phyloP scores from a whole-genome alignment of 2,797 vertebrate genomes.

The Sylvia borin region DNA sequence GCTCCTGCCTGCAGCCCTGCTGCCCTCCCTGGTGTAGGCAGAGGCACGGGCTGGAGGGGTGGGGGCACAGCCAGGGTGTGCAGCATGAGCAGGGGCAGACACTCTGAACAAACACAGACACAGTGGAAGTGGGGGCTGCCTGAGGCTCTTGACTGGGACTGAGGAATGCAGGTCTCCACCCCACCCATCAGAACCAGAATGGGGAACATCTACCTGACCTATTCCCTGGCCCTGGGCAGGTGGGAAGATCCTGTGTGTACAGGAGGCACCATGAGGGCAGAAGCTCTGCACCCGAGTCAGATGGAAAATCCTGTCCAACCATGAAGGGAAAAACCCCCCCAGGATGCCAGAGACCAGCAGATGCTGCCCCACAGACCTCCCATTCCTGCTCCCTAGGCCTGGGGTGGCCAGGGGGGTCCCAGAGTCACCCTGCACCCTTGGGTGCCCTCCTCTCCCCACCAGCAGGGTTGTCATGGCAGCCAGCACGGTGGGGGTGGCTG shows the following conservation, averaged over 20 bases:
- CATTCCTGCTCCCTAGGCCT: not conserved
- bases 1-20: not conserved
- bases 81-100: not conserved
- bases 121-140: not conserved
- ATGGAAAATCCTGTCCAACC: not conserved
- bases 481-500: not conserved
- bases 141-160: not conserved
- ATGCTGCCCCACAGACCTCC: not conserved
- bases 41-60: not conserved
- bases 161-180: accelerated
- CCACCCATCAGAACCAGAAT: not conserved
- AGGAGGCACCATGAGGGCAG: accelerated
- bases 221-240: not conserved
- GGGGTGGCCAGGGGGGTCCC: not conserved
- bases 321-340: accelerated
- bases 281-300: not conserved
- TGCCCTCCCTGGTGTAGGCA: not conserved
- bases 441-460: not conserved
- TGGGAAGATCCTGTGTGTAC: not conserved
- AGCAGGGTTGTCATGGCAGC: not conserved
- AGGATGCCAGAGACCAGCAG: accelerated
- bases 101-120: accelerated
- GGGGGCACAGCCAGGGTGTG: not conserved
- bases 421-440: not conserved
- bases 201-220: not conserved